A percentile compares a stretch with the other conserved stretches of the same genome.
phyloP scores from a whole-genome alignment of 1,140 invertebrate genomes.

The Potamilus streckersoni region DNA sequence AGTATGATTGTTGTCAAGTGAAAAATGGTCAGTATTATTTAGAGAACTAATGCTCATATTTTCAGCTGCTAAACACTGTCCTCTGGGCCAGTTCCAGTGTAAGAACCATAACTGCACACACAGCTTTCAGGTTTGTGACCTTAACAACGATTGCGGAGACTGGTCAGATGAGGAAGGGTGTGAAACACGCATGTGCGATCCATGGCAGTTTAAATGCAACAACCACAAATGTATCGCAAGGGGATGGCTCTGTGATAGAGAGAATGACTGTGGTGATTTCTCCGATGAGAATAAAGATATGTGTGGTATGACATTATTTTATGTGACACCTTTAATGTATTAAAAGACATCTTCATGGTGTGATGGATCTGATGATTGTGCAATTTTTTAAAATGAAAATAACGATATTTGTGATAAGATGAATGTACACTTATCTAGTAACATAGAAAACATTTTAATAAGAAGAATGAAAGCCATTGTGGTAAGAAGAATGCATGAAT shows the following conservation, averaged over 20 bases:
- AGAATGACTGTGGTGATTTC: conserved; percentile 93
- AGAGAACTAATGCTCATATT: background rate
- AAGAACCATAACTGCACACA: conserved; percentile 91
- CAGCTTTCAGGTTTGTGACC: conserved; percentile 92
- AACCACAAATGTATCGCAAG: conserved; percentile 57
- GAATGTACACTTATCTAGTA: no score
- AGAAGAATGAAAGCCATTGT: no score
- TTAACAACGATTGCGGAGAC: conserved; percentile 87
- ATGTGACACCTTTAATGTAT: no score
- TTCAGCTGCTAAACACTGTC: conserved; percentile 71
- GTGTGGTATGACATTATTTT: conserved; percentile 72
- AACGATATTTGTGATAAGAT: no score
- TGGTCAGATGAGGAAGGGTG: conserved; percentile 83
- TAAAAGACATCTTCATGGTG: no score
- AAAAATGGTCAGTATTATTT: no score
- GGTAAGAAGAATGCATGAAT: no score
- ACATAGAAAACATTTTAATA: no score
- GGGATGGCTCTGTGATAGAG: conserved; percentile 67
- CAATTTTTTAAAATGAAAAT: no score
- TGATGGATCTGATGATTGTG: no score
- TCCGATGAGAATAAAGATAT: conserved; percentile 93
- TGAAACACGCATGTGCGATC: conserved; percentile 66
- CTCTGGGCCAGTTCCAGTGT: conserved; percentile 92
- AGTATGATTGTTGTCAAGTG: no score
- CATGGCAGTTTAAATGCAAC: conserved; percentile 55